Base-by-base conservation (phyloP, 2,113 vertebrate genomes). In the Xiphias gladius region DNA sequence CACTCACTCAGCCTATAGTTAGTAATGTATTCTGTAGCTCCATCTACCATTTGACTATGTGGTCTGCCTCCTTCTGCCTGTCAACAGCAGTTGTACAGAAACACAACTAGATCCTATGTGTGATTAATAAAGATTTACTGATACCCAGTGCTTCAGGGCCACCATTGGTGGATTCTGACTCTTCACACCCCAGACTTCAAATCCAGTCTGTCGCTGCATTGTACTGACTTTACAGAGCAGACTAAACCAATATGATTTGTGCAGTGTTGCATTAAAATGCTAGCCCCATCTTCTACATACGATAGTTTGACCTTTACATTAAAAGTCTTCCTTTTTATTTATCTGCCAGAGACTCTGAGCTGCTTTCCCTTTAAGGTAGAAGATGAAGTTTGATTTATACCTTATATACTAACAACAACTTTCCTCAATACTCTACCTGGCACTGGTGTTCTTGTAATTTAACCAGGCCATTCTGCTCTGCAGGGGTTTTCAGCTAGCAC, bases 401-500 rank as follows among this genome's bases (percentile, higher is more conserved):
- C 57, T 41, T 55, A 70, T 61, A 83, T 19, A 67, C 57, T 48
- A 85, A 77, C 66, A 79, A 67, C 55, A 72, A n/a, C 55, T 17
- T 79, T 55, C 37, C 73, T 75, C 43, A 69, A 73, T 66, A 48
- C 70, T 70, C 67, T 9, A 59, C 74, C 72, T 82, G 79, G 82
- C 80, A 76, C 67, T 55, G 43, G 16, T 35, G 43, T 64, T 78
- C 28, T 76, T 71, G 64, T 75, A 75, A 80, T 79, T 82, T 54
- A 79, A 66, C 59, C 73, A 77, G 73, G 64, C 63, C 69, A 74
- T 58, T 83, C 65, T 75, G 63, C 78, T 65, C 24, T 22, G 37
- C 62, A 85, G 85, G 80, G 87, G 81, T 82, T 82, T 86, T 88
- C 77, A 88, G 24, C 69, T 75, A 37, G 55, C 73, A 76, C 75